Conservation (phyloP, 2,888 invertebrate genomes). For the Desoria tigrina region DNA sequence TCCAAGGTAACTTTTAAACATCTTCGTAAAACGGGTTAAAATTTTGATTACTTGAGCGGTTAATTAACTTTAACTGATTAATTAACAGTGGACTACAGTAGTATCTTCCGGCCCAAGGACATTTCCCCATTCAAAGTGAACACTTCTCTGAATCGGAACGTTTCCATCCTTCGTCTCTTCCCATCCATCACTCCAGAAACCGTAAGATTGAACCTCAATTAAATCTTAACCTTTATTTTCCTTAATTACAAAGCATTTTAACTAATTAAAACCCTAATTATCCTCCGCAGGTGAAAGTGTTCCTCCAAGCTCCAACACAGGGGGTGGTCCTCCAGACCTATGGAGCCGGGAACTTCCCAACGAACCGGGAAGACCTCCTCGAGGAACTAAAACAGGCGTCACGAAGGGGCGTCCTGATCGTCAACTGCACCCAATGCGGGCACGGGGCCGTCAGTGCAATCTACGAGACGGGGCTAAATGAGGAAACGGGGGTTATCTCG, state of each 20-base stretch:
- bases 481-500: constrained; percentile 59
- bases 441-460: constrained; percentile 71
- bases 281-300: constrained; percentile 56
- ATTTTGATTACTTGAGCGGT: no score
- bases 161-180: constrained; percentile 82
- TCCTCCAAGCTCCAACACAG: constrained; percentile 70
- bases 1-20: constrained; percentile 63
- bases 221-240: background rate
- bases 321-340: constrained; percentile 90
- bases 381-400: constrained; percentile 71
- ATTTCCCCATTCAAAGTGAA: constrained; percentile 72
- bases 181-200: constrained; percentile 85
- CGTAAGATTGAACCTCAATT: constrained; percentile 56
- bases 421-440: constrained; percentile 89
- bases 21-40: no score
- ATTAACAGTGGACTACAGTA: constrained; percentile 65
- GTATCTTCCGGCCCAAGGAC: constrained; percentile 65
- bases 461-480: constrained; percentile 74
- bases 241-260: background rate
- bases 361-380: constrained; percentile 76
- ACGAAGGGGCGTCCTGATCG: constrained; percentile 75
- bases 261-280: background rate
- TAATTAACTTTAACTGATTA: constrained; percentile 36
- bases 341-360: constrained; percentile 90
- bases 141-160: constrained; percentile 75